phyloP scores from a whole-genome alignment of 2,888 invertebrate genomes.

The Abrostola triplasia region DNA sequence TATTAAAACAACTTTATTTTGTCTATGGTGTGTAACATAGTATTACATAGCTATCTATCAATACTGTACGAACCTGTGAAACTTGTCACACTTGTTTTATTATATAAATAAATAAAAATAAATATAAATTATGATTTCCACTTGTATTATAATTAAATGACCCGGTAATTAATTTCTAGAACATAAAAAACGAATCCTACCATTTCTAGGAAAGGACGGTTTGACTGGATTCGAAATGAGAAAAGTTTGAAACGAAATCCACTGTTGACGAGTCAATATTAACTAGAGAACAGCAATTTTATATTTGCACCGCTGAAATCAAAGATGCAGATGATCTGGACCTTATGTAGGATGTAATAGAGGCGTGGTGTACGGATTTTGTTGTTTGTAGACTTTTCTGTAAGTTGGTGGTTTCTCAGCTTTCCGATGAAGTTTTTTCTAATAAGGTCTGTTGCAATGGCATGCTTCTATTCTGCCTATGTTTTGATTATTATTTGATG shows the following conservation, averaged over 20 bases:
- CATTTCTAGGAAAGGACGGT: conserved; percentile 58
- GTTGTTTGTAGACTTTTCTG: not conserved
- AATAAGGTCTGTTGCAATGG: conserved; percentile 70
- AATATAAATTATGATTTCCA: not conserved
- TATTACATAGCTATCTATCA: too few relatives aligned
- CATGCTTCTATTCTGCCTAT: conserved; percentile 58
- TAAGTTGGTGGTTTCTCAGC: conserved; percentile 57
- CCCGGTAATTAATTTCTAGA: conserved; percentile 25
- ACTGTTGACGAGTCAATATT: conserved; percentile 86
- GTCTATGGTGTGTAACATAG: too few relatives aligned
- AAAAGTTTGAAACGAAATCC: conserved; percentile 85
- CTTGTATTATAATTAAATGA: not conserved
- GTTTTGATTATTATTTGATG: conserved; percentile 20
- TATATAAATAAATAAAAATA: too few relatives aligned
- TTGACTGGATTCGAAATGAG: conserved; percentile 84
- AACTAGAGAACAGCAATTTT: conserved; percentile 77
- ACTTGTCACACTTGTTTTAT: too few relatives aligned
- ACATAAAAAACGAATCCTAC: conserved; percentile 59
- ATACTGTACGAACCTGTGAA: too few relatives aligned
- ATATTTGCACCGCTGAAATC: conserved; percentile 36
- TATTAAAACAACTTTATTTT: too few relatives aligned
- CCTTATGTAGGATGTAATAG: conserved; percentile 11
- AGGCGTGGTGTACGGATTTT: conserved; percentile 2
- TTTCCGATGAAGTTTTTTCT: conserved; percentile 84
- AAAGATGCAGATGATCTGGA: conserved; percentile 5